Evolutionary conservation across 1,140 invertebrate genomes (phyloP).

Genomic region (Atta texana): DNA sequence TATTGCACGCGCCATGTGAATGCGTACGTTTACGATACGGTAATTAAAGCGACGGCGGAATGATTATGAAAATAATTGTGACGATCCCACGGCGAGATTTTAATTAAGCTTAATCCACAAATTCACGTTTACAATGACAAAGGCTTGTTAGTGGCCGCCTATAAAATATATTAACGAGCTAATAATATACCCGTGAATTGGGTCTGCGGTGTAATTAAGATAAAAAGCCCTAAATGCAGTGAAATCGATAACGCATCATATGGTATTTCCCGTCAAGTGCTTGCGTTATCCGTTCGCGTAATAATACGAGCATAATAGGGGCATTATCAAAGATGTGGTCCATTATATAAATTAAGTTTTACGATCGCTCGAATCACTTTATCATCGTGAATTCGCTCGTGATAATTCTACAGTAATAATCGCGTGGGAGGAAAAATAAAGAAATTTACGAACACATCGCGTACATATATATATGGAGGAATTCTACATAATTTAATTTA

Average conservation of each 20-base stretch:
- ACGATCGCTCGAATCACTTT: constrained; percentile 45
- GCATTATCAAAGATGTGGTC: constrained; percentile 43
- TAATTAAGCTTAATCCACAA: constrained; percentile 59
- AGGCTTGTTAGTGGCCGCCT: constrained; percentile 52
- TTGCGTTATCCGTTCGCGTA: constrained; percentile 57
- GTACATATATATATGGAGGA: neutral
- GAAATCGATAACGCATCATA: constrained; percentile 62
- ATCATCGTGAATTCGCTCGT: constrained; percentile 35
- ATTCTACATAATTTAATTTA: constrained; percentile 47
- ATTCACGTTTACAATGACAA: constrained; percentile 53
- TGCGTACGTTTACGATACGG: constrained; percentile 23
- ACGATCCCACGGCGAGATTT: constrained; percentile 54
- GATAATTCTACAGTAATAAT: neutral
- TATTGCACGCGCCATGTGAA: constrained; percentile 27
- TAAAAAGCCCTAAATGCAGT: constrained; percentile 57
- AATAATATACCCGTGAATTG: constrained; percentile 63
- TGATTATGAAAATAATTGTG: constrained; percentile 65
- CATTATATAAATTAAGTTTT: constrained; percentile 66
- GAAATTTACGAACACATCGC: constrained; percentile 22
- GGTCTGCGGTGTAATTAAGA: constrained; percentile 62
- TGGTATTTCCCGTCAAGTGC: constrained; percentile 61
- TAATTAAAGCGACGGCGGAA: constrained; percentile 56
- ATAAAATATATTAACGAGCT: constrained; percentile 67
- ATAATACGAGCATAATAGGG: constrained; percentile 47
- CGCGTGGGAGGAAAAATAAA: neutral